Evolutionary conservation across 2,888 invertebrate genomes (phyloP), one percentile per base, ranked within the genome.

Genomic region (Acrobeloides nanus): DNA sequence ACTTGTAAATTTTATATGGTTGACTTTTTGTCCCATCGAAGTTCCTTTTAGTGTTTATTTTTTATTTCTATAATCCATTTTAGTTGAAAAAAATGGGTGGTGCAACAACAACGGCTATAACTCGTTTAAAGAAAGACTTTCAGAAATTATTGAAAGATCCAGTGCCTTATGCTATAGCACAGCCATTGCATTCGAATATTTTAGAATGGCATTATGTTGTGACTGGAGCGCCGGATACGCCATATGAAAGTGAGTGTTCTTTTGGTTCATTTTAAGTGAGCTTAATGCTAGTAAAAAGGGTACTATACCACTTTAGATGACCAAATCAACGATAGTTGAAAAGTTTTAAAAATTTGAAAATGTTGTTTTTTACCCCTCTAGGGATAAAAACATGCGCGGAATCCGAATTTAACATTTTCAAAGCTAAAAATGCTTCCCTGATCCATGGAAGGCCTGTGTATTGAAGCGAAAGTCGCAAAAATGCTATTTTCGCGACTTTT

Each of bases 171-270:
- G 38, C 17, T 7, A 38, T 42, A 38, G 66, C 66, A 6, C 89
- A 89, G 73, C 97, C 97, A 48, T 80, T 92, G 46, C 87, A 89
- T 20, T 83, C 87, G 24, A 95, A 99, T 75, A 90, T 99, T 64
- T 79, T 97, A 48, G 92, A 95, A 81, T 99, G 97, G 87, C 89
- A 89, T 78, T 97, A 95, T 75, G 87, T 93, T 39, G 89, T 97
- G 1, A 83, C 83, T 76, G 97, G 97, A 1, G 95, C 97, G 23
- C 90, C 90, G 75, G 85, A 85, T 63, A 87, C 89, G 31, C 89
- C 89, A 0, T 99, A 93, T 75, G 87, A 88, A 75, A 69, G 68
- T 63, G n/a, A 20, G 40, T 17, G 18, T 6, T 8, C 29, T 8
- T 8, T 8, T 29, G 8, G 29, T 29, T 29, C 29, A 10, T 29